phyloP scores from a whole-genome alignment of 1,140 invertebrate genomes.

The Caerostris darwini region DNA sequence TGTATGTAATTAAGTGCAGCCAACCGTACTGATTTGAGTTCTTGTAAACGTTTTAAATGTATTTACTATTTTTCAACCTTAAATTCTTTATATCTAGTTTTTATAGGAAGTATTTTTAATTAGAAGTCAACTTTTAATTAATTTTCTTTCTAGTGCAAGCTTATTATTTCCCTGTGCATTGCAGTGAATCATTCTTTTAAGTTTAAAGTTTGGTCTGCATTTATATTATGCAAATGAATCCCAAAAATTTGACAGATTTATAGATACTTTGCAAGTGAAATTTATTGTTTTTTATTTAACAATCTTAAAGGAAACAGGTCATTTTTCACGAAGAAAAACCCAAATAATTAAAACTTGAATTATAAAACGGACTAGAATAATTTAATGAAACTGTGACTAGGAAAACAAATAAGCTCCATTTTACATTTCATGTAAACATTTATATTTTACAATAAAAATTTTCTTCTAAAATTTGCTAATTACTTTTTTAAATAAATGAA shows the following conservation, averaged over 20 bases:
- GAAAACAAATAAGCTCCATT: too few species aligned
- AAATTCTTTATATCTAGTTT: not conserved
- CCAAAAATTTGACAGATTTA: not conserved
- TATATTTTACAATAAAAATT: not conserved
- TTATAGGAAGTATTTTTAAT: conserved; percentile 33
- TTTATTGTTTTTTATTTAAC: too few species aligned
- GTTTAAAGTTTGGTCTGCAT: not conserved
- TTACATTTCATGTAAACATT: too few species aligned
- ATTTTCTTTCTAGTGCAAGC: not conserved
- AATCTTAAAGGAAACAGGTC: not conserved
- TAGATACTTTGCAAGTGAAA: too few species aligned
- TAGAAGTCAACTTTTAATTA: conserved; percentile 66
- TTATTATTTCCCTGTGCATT: not conserved
- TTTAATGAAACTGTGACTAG: too few species aligned
- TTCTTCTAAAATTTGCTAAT: not conserved
- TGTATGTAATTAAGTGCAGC: conserved; percentile 28
- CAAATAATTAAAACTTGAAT: too few species aligned
- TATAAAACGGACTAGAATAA: too few species aligned
- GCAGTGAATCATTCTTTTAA: not conserved
- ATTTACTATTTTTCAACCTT: not conserved
- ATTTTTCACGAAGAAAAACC: not conserved
- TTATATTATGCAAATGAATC: not conserved
- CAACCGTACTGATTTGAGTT: conserved; percentile 45
- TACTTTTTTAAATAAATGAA: not conserved
- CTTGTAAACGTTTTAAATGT: conserved; percentile 55